A percentile compares a stretch with the other conserved stretches of the same genome.
phyloP scores from a whole-genome alignment of 2,888 invertebrate species.

The Hecatera dysodea region DNA sequence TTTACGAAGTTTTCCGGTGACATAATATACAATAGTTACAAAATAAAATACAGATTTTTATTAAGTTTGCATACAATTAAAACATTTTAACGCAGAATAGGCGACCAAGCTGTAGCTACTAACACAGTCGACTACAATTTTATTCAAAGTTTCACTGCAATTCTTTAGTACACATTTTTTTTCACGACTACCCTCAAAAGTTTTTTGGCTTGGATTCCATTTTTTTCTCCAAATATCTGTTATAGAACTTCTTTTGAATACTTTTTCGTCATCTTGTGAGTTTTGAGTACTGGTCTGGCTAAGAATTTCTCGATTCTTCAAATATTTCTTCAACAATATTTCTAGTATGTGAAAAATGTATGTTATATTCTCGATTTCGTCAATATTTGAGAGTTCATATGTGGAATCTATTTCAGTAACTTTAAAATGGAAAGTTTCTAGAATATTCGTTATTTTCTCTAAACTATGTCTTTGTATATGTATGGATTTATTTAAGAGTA shows the following conservation, averaged over 20 bases:
- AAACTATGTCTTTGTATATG: constrained; percentile 81
- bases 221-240: constrained; percentile 83
- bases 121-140: constrained; percentile 80
- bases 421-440: constrained; percentile 70
- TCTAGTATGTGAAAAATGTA: constrained; percentile 82
- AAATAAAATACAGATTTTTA: neutral
- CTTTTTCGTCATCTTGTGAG: constrained; percentile 71
- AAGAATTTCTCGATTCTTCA: constrained; percentile 56
- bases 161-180: constrained; percentile 72
- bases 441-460: constrained; percentile 75
- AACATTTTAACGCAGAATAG: constrained; percentile 83
- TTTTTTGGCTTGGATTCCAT: constrained; percentile 78
- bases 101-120: constrained; percentile 81
- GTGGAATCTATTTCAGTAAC: constrained; percentile 65
- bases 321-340: constrained; percentile 74
- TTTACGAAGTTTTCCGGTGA: too few relatives aligned
- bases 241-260: constrained; percentile 76
- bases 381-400: constrained; percentile 74
- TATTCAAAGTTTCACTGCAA: constrained; percentile 80
- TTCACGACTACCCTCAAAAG: constrained; percentile 66
- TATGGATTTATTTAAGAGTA: constrained; percentile 78
- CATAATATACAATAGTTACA: neutral
- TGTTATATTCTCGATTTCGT: constrained; percentile 75
- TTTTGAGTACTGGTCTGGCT: constrained; percentile 65
- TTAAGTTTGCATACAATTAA: constrained; percentile 81